Base-by-base conservation (phyloP, 1,140 invertebrate genomes). In the Chrysoperla carnea region DNA sequence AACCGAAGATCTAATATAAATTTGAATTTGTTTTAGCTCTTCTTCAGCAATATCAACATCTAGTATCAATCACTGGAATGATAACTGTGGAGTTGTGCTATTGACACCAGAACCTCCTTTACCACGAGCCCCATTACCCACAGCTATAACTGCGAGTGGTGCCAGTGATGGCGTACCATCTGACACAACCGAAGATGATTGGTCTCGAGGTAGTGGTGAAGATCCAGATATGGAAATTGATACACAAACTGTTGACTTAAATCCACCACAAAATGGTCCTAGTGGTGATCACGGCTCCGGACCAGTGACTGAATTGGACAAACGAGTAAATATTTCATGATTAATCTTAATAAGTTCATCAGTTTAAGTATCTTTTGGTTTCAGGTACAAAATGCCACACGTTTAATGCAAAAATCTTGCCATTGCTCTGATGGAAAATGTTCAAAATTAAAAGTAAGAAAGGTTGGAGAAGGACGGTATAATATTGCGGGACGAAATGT, bases 381-480 rank as follows among this genome's bases (percentile, higher is more conserved):
- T 37, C 49, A 81, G 72, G 76, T 83, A 6, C 73, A 78, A 56
- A 66, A 75, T 53, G 76, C 76, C 33, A 76, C 76, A 2, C 66
- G 76, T 43, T 67, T 76, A 43, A 69, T 78, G 54, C 73, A 78
- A 52, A 69, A 70, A 54, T 72, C 76, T 47, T 82, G 79, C 56
- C 73, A 72, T 46, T 82, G 79, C 54, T 63, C 69, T 43, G 67
- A 68, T n/a, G 71, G 68, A n/a, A 76, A 74, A 52, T 81, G 78
- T 57, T 75, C 71, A 27, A 79, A 76, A 55, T 52, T 84, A 47
- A 77, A 78, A 60, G 75, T 85, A 39, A 73, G 75, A 51, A 83
- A 84, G 57, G 74, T 87, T 37, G 81, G 81, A 14, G 82, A 86
- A 61, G 82, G 83, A 5, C 74, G 78, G 41, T 88, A 86, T 55